phyloP scores from a whole-genome alignment of 2,888 invertebrate species.

The Caenorhabditis angaria region DNA sequence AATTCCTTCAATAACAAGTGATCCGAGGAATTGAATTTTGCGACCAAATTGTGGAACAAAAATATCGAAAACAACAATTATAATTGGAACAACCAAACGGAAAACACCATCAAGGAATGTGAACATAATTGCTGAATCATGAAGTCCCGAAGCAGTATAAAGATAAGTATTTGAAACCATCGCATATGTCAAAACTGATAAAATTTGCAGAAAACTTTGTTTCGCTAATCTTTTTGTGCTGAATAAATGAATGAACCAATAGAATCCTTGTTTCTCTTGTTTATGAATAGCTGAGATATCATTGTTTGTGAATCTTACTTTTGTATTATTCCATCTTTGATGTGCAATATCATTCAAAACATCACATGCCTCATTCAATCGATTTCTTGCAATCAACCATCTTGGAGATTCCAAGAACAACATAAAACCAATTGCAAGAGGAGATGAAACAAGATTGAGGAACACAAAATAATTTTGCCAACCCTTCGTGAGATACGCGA shows the following conservation, averaged over 20 bases:
- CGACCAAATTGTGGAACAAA: conserved; percentile 60
- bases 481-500: conserved; percentile 62
- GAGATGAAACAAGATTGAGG: conserved; percentile 63
- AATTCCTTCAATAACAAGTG: conserved; percentile 37
- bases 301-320: conserved; percentile 56
- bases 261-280: conserved; percentile 52
- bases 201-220: conserved; percentile 64
- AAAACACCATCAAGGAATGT: conserved; percentile 63
- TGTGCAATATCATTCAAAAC: conserved; percentile 68
- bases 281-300: conserved; percentile 57
- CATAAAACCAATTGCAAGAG: conserved; percentile 67
- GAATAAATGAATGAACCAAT: conserved; percentile 66
- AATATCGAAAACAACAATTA: conserved; percentile 63
- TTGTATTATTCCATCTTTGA: conserved; percentile 67
- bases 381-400: conserved; percentile 63
- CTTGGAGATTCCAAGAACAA: conserved; percentile 64
- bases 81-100: conserved; percentile 60
- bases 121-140: conserved; percentile 63
- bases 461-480: conserved; percentile 70
- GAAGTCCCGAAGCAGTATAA: conserved; percentile 53
- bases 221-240: conserved; percentile 59
- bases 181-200: conserved; percentile 67
- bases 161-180: conserved; percentile 64
- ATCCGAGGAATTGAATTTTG: conserved; percentile 61
- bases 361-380: conserved; percentile 60